Percentiles rank a stretch among this genome's conserved stretches.
These are phyloP conservation scores for Plebejus melissa DNA, from an alignment of 2,888 invertebrate species.

Conservation along the genomic window DNA sequence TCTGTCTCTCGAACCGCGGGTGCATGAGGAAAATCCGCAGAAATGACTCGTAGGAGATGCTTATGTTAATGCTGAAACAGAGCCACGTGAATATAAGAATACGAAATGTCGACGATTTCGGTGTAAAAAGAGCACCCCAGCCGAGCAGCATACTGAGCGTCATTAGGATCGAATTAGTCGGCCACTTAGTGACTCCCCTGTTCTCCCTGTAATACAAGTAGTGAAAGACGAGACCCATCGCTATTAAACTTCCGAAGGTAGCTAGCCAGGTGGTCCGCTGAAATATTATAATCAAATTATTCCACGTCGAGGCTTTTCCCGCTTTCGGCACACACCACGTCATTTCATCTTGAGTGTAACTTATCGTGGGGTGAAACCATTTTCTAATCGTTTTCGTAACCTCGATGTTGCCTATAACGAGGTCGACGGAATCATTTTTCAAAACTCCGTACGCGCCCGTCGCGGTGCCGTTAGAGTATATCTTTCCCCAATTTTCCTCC, in stretches of 20 bases:
- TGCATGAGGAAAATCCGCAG: conserved; percentile 75
- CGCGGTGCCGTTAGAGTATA: conserved; percentile 57
- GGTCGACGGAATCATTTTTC: conserved; percentile 56
- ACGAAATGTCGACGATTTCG: conserved; percentile 62
- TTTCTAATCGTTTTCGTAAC: conserved; percentile 63
- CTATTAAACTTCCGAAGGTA: conserved; percentile 54
- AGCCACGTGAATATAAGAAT: conserved; percentile 70
- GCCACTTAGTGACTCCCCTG: conserved; percentile 61
- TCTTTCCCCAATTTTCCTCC: conserved; percentile 65
- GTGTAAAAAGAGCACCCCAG: conserved; percentile 64
- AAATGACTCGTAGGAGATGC: conserved; percentile 73
- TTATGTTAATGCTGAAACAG: conserved; percentile 71
- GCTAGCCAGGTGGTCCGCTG: conserved; percentile 71
- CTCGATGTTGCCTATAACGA: conserved; percentile 71
- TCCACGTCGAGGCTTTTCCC: conserved; percentile 65
- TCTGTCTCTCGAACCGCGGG: conserved; percentile 73
- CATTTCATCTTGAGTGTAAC: conserved; percentile 73
- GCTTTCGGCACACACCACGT: conserved; percentile 71
- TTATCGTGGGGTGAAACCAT: conserved; percentile 69
- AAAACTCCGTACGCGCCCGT: conserved; percentile 60
- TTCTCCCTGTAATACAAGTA: conserved; percentile 59
- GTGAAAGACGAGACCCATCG: conserved; percentile 64
- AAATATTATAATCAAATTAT: conserved; percentile 69
- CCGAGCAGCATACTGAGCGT: conserved; percentile 71
- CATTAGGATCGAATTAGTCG: conserved; percentile 67